Base-by-base conservation (phyloP, 2,888 invertebrate genomes). In the Orchesellides sinensis region DNA sequence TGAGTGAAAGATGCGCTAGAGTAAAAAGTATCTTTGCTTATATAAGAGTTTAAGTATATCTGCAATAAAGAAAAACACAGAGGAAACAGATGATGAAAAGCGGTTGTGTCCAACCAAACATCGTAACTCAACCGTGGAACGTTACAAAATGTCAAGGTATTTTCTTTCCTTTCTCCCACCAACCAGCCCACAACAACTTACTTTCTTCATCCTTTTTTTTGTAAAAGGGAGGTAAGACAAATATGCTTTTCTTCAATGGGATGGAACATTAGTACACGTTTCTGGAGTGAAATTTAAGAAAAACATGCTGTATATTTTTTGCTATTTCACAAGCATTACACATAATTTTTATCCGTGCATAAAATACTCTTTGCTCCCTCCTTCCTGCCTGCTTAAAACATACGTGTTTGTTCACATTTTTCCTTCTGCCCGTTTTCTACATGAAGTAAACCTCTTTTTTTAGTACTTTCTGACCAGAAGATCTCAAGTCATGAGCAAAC, bases 191-290 rank as follows among this genome's bases (percentile, higher is more conserved):
- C 49, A 2, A 49, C 49, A 19, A 12, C 6, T 21, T 21, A 3
- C 19, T 49, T 49, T 47, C n/a, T n/a, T n/a, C 21, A n/a, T 49
- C 49, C 6, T 49, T 49, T 35, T 35, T 5, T 5, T 12, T 8
- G 49, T 54, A 25, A 14, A 25, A 19, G n/a, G 59, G 32, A 29
- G 32, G 23, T 21, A 63, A 63, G 63, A 63, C 63, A 63, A 63
- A 63, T 63, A 63, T 29, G 63, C 40, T 63, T 63, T 63, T 63
- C 40, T 40, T 63, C 63, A 63, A 63, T 63, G 63, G 63, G 63
- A 19, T 40, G 63, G 63, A 63, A 63, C 40, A 32, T n/a, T 1
- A 17, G 29, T 59, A 27, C 19, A 6, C 8, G 5, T 19, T 3
- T 49, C 21, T 17, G n/a, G n/a, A n/a, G n/a, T n/a, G n/a, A n/a